Conservation (phyloP, 2,888 invertebrate genomes). For the Caenorhabditis drosophilae region DNA sequence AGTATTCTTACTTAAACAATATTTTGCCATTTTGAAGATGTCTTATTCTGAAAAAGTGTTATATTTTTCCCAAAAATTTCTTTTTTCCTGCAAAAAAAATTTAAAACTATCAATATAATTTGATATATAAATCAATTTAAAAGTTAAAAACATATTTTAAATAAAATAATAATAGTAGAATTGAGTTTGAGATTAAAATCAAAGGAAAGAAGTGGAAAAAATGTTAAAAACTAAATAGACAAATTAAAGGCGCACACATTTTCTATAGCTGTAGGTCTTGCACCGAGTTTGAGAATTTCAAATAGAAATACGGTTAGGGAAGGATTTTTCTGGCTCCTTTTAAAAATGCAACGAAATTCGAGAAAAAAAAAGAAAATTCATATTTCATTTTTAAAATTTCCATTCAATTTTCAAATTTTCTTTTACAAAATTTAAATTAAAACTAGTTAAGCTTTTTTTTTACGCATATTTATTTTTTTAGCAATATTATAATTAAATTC, state of each 20-base stretch:
- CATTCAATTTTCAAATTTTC: too few species aligned
- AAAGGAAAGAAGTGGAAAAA: not conserved
- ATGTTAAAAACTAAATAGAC: not conserved
- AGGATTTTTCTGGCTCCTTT: conserved; percentile 33
- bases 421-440: too few species aligned
- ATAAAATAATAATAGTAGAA: too few species aligned
- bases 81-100: not conserved
- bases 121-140: too few species aligned
- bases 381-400: not conserved
- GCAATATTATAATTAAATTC: too few species aligned
- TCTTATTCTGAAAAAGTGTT: not conserved
- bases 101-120: too few species aligned
- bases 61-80: not conserved
- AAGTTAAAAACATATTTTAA: too few species aligned
- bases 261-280: conserved; percentile 20
- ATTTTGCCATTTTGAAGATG: conserved; percentile 52
- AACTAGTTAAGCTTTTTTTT: too few species aligned
- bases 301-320: conserved; percentile 11
- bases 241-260: conserved; percentile 23
- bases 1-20: conserved; percentile 54
- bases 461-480: too few species aligned
- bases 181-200: too few species aligned
- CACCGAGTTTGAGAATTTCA: conserved; percentile 16
- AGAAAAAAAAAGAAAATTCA: not conserved
- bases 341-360: conserved; percentile 3